phyloP scores from a whole-genome alignment of 2,888 invertebrate species.

The Nymphalis polychloros region DNA sequence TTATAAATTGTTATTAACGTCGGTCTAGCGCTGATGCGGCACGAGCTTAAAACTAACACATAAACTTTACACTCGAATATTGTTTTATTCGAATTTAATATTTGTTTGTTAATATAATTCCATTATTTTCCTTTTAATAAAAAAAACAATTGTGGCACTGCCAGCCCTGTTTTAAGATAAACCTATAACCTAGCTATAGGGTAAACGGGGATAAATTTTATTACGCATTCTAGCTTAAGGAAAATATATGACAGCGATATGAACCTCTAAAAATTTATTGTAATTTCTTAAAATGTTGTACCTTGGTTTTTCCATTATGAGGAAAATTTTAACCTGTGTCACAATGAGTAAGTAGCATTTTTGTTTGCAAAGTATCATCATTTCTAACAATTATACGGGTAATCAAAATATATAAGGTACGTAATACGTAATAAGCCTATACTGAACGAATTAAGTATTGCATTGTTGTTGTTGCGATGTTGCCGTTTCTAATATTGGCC shows the following conservation, averaged over 20 bases:
- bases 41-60: too few species aligned
- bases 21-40: too few species aligned
- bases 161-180: too few species aligned
- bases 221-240: not conserved
- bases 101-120: too few species aligned
- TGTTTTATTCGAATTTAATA: too few species aligned
- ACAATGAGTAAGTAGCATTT: not conserved
- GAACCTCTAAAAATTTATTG: not conserved
- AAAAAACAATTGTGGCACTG: too few species aligned
- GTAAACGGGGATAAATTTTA: not conserved
- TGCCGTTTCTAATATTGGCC: too few species aligned
- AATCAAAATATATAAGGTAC: not conserved
- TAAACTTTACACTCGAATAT: too few species aligned
- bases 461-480: too few species aligned
- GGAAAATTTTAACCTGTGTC: not conserved
- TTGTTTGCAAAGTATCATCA: not conserved
- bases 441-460: not conserved
- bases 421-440: not conserved
- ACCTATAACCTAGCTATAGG: not conserved
- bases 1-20: too few species aligned
- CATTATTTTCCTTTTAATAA: too few species aligned
- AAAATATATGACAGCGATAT: not conserved
- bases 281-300: not conserved
- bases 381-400: not conserved
- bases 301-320: conserved; percentile 11